Evolutionary conservation across 2,113 vertebrate species (phyloP).

Genomic region (Hippolais icterina): DNA sequence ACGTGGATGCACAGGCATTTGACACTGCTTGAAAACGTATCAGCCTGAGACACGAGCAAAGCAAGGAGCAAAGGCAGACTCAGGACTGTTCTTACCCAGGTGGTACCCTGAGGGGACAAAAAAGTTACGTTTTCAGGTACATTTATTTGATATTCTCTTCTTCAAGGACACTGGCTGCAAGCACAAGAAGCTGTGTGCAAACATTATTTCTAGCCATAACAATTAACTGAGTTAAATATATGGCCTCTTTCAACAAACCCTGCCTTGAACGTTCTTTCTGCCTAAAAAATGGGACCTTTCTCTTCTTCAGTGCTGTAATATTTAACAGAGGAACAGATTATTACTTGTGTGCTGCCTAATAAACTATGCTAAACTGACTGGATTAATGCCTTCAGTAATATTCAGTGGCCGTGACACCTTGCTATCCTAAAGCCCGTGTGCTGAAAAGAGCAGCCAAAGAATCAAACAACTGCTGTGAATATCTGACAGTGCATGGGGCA

Average conservation of each 20-base stretch:
- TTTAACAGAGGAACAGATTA: neutral
- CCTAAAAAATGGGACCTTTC: neutral
- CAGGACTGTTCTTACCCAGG: neutral
- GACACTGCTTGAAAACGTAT: fast-evolving
- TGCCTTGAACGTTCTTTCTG: neutral
- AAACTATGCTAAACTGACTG: neutral
- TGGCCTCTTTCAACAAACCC: neutral
- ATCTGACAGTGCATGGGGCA: neutral
- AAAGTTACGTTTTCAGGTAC: neutral
- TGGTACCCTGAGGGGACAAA: too few relatives aligned
- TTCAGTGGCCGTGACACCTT: neutral
- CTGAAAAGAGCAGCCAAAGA: neutral
- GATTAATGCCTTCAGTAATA: neutral
- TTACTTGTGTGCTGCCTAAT: neutral
- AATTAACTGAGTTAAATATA: neutral
- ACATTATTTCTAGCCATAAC: neutral
- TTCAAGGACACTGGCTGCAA: neutral
- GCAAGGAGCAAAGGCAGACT: neutral
- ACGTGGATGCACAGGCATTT: fast-evolving
- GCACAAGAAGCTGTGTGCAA: neutral
- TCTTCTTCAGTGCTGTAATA: neutral
- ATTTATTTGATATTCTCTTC: neutral
- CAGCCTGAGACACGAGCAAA: neutral
- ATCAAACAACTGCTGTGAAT: neutral
- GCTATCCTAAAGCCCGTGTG: neutral